phyloP scores from a whole-genome alignment of 1,140 invertebrate species.

The Leptopilina boulardi region DNA sequence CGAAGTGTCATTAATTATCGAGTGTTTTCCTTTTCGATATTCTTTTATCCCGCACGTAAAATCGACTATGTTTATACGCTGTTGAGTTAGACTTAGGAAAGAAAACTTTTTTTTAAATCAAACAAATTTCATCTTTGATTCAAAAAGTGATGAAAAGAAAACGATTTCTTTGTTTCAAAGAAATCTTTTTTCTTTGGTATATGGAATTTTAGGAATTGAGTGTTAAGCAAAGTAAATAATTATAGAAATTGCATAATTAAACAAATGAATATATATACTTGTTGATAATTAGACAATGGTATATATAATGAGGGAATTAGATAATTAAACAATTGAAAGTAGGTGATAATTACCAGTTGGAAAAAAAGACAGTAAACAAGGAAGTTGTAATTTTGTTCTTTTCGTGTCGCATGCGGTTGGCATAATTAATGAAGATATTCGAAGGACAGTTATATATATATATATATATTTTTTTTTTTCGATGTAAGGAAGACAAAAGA shows the following conservation, averaged over 20 bases:
- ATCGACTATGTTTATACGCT: no score
- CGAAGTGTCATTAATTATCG: slow-evolving; percentile 60
- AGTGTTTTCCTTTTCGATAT: neutral
- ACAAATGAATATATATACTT: neutral
- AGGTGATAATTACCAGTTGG: slow-evolving; percentile 3
- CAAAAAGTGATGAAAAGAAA: no score
- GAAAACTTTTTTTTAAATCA: no score
- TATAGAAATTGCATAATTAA: no score
- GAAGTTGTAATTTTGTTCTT: neutral
- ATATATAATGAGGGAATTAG: neutral
- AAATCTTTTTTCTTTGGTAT: no score
- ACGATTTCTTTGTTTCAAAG: no score
- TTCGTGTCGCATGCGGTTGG: neutral
- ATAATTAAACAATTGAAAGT: neutral
- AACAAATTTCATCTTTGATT: no score
- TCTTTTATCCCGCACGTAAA: neutral
- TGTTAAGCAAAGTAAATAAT: no score
- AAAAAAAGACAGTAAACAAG: neutral
- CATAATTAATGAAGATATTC: slow-evolving; percentile 12
- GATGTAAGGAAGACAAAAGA: slow-evolving; percentile 3
- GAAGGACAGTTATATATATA: neutral
- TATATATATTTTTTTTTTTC: no score
- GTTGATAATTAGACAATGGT: neutral
- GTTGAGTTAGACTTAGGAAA: no score
- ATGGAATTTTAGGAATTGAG: no score